Percentiles rank a stretch among this genome's conserved stretches.
These are phyloP conservation scores for Yponomeuta malinellus DNA, from an alignment of 2,888 invertebrate genomes.

Conservation along the genomic window DNA sequence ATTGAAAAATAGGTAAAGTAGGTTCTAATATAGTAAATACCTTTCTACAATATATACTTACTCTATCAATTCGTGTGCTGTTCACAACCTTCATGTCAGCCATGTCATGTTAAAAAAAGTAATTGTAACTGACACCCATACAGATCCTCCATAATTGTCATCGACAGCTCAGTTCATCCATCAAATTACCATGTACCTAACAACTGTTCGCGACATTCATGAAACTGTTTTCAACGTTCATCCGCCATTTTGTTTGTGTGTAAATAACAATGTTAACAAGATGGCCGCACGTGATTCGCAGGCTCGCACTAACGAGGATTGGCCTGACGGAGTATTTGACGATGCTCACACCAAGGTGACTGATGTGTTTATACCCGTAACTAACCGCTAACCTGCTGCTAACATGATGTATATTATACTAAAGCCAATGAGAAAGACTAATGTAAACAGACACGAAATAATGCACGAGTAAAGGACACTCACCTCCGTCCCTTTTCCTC, in stretches of 20 bases:
- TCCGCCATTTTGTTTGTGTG: conserved; percentile 47
- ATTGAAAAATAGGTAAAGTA: no score
- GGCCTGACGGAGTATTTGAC: conserved; percentile 64
- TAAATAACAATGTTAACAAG: conserved; percentile 59
- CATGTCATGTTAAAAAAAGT: neutral
- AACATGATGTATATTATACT: neutral
- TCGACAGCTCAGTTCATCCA: no score
- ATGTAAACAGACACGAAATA: no score
- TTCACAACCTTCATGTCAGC: neutral
- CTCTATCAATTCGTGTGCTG: neutral
- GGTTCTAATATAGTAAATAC: no score
- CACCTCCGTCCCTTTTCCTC: no score
- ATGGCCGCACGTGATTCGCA: conserved; percentile 55
- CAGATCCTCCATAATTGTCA: no score
- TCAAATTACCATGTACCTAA: neutral
- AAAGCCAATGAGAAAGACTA: no score
- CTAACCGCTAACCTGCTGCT: conserved; percentile 5
- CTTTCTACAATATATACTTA: no score
- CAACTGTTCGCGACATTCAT: neutral
- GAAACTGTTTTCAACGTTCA: neutral
- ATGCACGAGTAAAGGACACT: no score
- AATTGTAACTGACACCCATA: no score
- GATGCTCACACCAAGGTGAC: conserved; percentile 71
- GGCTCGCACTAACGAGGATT: conserved; percentile 64
- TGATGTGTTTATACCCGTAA: conserved; percentile 25